Evolutionary conservation across 2,797 vertebrate species (phyloP), one percentile per base, ranked within the genome.

Genomic region (Euphonia xanthogaster): DNA sequence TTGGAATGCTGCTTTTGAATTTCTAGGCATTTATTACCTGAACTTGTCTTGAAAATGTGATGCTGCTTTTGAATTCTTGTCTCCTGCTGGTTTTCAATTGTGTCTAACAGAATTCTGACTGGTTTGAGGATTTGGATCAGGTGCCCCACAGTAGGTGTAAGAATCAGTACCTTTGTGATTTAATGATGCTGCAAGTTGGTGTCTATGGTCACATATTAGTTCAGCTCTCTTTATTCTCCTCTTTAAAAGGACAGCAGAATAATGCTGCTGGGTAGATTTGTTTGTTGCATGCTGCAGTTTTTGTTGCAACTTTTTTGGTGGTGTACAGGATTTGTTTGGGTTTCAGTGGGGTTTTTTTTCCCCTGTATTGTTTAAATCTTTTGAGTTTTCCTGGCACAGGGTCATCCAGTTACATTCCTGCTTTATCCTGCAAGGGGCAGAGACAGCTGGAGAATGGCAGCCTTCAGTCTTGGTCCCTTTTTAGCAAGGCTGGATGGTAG

Each of bases 341-440:
- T 39, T 7, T 4, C 17, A 39, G 22, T 21, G 25, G 4, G 0
- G 4, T 42, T 42, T 0, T 6, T 58, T 85, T 57, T 66, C 2
- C 1, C 2, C 2, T 37, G 14, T 60, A 30, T 60, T 62, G 19
- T 37, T 77, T 88, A 37, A 79, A 54, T 66, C 6, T 57, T 87
- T 57, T 37, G 55, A 11, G 12, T 44, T 37, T 73, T 89, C 42
- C 50, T 39, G 35, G 65, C 5, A 15, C 11, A 20, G 15, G 13
- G 12, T 71, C 35, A 74, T 33, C 44, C 6, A 12, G 31, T 84
- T 68, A 13, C 14, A 7, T 72, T 85, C 51, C 35, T 33, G 16
- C 74, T 76, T 71, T 71, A 55, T 60, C 24, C 27, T n/a, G 21
- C n/a, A 84, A 91, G n/a, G 60, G 61, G 17, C 53, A 60, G 66